phyloP scores from a whole-genome alignment of 1,140 invertebrate genomes.

The Drosophila burlai region DNA sequence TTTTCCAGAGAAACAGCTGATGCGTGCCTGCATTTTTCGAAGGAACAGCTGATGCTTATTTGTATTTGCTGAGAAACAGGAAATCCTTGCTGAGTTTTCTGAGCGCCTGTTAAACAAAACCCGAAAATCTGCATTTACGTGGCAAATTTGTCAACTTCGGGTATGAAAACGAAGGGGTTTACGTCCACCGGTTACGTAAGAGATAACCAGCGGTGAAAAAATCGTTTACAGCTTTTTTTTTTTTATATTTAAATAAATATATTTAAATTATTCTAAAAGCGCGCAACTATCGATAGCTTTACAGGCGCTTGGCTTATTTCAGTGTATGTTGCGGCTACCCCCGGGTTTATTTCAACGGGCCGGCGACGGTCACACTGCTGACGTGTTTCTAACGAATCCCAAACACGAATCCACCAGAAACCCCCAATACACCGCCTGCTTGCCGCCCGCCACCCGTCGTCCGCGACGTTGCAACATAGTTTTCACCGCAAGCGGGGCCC shows the following conservation, averaged over 20 bases:
- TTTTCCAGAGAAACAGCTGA: not conserved
- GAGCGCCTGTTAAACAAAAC: not conserved
- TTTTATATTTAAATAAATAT: too few relatives aligned
- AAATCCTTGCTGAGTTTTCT: not conserved
- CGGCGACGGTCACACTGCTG: slow-evolving; percentile 6
- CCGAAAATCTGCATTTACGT: not conserved
- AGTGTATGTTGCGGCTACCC: too few relatives aligned
- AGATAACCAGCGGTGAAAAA: too few relatives aligned
- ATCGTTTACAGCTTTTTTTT: too few relatives aligned
- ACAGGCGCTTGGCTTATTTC: not conserved
- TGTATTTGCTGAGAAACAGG: not conserved
- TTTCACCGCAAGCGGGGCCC: slow-evolving; percentile 24
- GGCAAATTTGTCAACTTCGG: not conserved
- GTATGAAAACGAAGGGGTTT: not conserved
- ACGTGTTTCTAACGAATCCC: slow-evolving; percentile 22
- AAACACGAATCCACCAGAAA: slow-evolving; percentile 27
- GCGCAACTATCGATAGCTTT: not conserved
- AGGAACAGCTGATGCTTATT: not conserved
- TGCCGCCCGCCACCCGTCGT: slow-evolving; percentile 2
- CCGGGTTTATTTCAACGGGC: slow-evolving; percentile 21
- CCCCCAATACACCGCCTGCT: slow-evolving; percentile 18
- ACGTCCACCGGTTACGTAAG: not conserved
- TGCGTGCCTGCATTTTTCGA: too few relatives aligned
- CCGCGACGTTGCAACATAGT: slow-evolving; percentile 25
- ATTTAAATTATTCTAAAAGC: not conserved